These are phyloP conservation scores for Galerucella pusilla DNA, from an alignment of 2,888 invertebrate genomes.

Conservation along the genomic window DNA sequence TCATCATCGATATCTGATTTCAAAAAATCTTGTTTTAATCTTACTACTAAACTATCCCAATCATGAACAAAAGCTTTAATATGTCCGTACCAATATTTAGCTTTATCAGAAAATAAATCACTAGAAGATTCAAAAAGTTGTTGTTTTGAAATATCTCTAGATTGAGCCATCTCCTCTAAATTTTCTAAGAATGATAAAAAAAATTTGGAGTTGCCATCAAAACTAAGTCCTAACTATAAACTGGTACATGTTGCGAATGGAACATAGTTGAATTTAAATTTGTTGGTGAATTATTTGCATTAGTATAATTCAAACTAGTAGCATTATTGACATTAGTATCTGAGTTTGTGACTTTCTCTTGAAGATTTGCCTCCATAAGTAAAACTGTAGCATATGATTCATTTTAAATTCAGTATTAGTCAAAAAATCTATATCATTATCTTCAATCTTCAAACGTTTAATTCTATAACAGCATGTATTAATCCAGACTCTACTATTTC, in stretches of 20 bases:
- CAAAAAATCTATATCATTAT: background rate
- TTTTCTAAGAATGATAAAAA: conserved; percentile 6
- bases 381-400: conserved; percentile 1
- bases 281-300: background rate
- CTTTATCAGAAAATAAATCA: conserved; percentile 15
- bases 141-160: conserved; percentile 8
- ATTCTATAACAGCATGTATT: background rate
- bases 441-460: background rate
- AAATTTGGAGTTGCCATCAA: conserved; percentile 11
- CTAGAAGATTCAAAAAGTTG: conserved; percentile 5
- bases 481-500: background rate
- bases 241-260: background rate
- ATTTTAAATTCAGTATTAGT: conserved; percentile 12
- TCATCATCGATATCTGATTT: conserved; percentile 25
- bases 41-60: conserved; percentile 13
- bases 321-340: background rate
- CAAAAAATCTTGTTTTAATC: conserved; percentile 26
- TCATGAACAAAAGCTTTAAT: conserved; percentile 13
- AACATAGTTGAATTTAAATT: background rate
- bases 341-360: background rate
- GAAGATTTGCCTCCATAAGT: conserved; percentile 4
- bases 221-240: conserved; percentile 9
- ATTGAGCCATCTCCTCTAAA: conserved; percentile 12
- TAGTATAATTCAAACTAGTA: background rate
- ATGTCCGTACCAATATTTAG: conserved; percentile 16